A percentile compares a stretch with the other conserved stretches of the same genome.
Conservation (phyloP, 2,113 vertebrate genomes). For the Colinus virginianus region DNA sequence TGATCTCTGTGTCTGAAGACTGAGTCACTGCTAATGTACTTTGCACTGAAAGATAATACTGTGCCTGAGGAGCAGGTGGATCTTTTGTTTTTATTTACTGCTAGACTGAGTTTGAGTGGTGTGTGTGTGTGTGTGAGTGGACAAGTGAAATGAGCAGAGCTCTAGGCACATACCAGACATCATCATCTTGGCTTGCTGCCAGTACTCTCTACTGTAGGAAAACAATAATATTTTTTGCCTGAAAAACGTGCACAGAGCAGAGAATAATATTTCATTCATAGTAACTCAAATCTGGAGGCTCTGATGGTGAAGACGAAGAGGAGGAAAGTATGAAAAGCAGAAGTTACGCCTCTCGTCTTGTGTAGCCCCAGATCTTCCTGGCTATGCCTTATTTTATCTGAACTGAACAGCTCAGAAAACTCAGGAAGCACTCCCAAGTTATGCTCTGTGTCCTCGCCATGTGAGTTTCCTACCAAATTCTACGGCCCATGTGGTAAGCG, state of each 20-base stretch:
- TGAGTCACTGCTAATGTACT: background rate
- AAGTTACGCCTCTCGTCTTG: background rate
- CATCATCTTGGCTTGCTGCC: background rate
- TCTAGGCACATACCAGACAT: rapidly evolving
- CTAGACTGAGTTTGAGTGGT: background rate
- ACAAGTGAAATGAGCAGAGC: rapidly evolving
- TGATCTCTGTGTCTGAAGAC: background rate
- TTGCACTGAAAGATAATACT: background rate
- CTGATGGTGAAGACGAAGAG: background rate
- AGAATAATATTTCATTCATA: background rate
- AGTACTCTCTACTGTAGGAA: background rate
- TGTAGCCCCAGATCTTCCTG: background rate
- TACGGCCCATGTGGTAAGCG: background rate
- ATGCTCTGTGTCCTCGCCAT: background rate
- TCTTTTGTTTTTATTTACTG: background rate
- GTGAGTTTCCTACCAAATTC: background rate
- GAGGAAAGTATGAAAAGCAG: background rate
- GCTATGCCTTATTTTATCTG: background rate
- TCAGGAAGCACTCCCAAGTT: background rate
- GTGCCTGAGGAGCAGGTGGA: background rate
- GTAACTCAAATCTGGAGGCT: background rate
- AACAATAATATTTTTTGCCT: rapidly evolving
- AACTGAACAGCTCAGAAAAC: background rate
- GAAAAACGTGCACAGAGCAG: background rate
- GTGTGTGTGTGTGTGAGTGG: background rate